phyloP scores from a whole-genome alignment of 2,113 vertebrate genomes.

The Ciconia stormi region DNA sequence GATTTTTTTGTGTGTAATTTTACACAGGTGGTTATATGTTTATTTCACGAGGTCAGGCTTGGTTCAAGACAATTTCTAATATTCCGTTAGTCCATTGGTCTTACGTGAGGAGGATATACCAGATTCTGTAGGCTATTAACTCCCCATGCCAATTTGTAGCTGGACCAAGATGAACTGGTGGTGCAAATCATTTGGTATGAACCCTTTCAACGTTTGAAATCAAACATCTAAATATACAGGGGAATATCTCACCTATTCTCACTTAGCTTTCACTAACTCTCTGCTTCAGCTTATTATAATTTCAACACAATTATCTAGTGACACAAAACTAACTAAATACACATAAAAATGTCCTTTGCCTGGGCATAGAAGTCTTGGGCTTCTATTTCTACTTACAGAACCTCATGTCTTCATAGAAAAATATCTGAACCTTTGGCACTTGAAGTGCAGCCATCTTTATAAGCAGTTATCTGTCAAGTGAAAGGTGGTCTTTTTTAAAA shows the following conservation, averaged over 20 bases:
- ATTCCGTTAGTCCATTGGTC: not conserved
- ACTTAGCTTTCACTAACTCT: not conserved
- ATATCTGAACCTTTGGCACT: not conserved
- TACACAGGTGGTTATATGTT: not conserved
- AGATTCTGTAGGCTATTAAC: not conserved
- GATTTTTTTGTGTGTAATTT: not conserved
- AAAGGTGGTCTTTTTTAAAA: not conserved
- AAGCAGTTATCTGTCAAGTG: not conserved
- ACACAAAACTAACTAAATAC: not conserved
- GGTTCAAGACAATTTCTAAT: not conserved
- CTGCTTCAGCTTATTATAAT: not conserved
- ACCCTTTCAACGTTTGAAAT: not conserved
- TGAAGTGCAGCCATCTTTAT: not conserved
- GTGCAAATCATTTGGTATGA: not conserved
- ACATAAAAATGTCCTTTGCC: not conserved
- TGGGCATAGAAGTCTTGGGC: not conserved
- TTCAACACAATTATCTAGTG: not conserved
- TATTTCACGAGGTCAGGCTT: not conserved
- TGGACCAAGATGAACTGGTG: not conserved
- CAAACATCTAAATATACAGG: not conserved
- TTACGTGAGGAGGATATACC: not conserved
- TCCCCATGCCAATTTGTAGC: not conserved
- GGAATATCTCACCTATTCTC: not conserved
- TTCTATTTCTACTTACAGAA: not conserved
- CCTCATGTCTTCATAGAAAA: not conserved